Conservation (phyloP, 1,140 invertebrate genomes). For the Trissolcus basalis region DNA sequence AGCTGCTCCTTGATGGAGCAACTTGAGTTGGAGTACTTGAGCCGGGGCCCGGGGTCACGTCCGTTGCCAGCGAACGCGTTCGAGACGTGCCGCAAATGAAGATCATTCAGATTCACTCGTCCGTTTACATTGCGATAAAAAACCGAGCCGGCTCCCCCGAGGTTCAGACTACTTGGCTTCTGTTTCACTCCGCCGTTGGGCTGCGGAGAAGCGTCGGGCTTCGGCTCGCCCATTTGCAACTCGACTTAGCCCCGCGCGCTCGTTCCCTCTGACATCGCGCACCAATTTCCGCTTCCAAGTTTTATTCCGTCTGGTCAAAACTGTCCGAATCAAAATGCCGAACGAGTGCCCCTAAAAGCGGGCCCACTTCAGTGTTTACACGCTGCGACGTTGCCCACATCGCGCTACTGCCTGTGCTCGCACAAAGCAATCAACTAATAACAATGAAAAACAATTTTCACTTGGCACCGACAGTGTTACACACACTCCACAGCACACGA, state of each 20-base stretch:
- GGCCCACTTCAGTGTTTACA: not conserved
- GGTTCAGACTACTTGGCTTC: slow-evolving; percentile 72
- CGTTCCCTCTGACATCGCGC: slow-evolving; percentile 21
- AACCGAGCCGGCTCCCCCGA: slow-evolving; percentile 65
- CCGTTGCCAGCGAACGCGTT: slow-evolving; percentile 62
- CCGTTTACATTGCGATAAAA: slow-evolving; percentile 74
- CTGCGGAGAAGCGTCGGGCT: slow-evolving; percentile 70
- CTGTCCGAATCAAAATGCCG: no score
- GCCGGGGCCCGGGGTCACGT: slow-evolving; percentile 58
- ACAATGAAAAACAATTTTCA: no score
- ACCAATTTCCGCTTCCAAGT: not conserved
- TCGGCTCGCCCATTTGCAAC: slow-evolving; percentile 73
- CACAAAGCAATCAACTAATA: no score
- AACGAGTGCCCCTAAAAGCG: no score
- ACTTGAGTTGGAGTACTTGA: slow-evolving; percentile 62
- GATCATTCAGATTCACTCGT: slow-evolving; percentile 71
- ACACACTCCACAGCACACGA: slow-evolving; percentile 9
- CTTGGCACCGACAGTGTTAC: no score
- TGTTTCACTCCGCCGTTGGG: slow-evolving; percentile 74
- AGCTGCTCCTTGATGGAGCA: slow-evolving; percentile 55
- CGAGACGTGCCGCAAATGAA: slow-evolving; percentile 70
- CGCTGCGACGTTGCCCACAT: no score
- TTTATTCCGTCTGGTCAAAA: not conserved
- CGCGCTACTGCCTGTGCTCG: no score
- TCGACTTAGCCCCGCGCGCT: slow-evolving; percentile 33